Base-by-base conservation (phyloP, 1,140 invertebrate genomes). In the Drosophila willistoni region DNA sequence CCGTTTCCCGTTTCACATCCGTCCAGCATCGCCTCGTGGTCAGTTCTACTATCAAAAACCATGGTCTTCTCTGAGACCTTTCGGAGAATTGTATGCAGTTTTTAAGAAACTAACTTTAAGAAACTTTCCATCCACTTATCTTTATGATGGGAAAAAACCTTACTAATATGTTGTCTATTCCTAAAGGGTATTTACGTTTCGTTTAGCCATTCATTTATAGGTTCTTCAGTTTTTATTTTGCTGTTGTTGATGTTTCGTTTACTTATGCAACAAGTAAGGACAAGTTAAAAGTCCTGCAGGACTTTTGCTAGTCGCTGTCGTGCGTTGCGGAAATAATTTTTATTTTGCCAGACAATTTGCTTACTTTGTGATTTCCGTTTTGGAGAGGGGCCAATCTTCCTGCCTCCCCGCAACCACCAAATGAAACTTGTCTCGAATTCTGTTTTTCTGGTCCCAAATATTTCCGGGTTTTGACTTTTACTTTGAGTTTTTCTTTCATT, bases 341-440 rank as follows among this genome's bases (percentile, higher is more conserved):
- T 91, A 91, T 91, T 91, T 91, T 73, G 83, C 90, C 90, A 91
- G 90, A 91, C 90, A 91, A 91, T 91, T 91, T 91, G 86, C 81
- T 91, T 91, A 91, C 86, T 91, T 91, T 85, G 74, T 89, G 90
- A 91, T 91, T 91, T 91, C 90, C 90, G 90, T 63, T 81, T 70
- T 29, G 29, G 29, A 14, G 42, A 7, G 14, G n/a, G 67, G 71
- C 44, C 62, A 12, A 10, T 63, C 59, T 59, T 61, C 54, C 29
- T 29, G 29, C 29, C 29, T 54, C 70, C 19, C 55, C 25, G 14
- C 44, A 22, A 17, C 68, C n/a, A 3, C 29, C 39, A 22, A 3
- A 10, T 36, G 34, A 36, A 36, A 36, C 10, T 36, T 36, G 7
- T 36, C 10, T 36, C 34, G 7, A 17, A 1, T 22, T 51, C 19